Conservation (phyloP, 2,888 invertebrate genomes). For the Caradrina kadenii region DNA sequence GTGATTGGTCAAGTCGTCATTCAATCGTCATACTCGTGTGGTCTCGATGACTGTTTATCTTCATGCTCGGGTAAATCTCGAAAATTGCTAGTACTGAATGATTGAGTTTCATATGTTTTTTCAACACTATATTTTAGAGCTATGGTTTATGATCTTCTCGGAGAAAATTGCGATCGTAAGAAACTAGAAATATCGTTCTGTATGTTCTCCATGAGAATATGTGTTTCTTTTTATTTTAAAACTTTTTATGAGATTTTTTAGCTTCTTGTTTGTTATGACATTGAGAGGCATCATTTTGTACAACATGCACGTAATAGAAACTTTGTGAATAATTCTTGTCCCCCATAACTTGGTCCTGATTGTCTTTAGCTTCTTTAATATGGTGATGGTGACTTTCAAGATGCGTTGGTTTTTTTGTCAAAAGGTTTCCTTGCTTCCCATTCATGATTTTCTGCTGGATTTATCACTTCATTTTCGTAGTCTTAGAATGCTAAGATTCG, state of each 20-base stretch:
- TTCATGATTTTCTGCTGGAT: not conserved
- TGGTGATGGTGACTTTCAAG: conserved; percentile 9
- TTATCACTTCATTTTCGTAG: not conserved
- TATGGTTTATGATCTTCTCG: conserved; percentile 1
- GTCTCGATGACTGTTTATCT: conserved; percentile 27
- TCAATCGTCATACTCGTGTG: conserved; percentile 5
- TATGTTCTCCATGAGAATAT: not conserved
- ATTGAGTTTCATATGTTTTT: conserved; percentile 15
- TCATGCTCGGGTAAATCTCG: conserved; percentile 21
- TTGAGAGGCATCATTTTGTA: conserved; percentile 12
- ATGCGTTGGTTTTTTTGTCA: not conserved
- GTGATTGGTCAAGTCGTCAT: conserved; percentile 1
- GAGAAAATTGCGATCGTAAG: conserved; percentile 13
- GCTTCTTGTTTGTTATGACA: not conserved
- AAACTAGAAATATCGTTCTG: conserved; percentile 1
- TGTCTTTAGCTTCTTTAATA: conserved; percentile 9
- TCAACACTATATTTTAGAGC: conserved; percentile 17
- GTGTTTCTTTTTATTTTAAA: conserved; percentile 16
- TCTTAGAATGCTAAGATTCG: too few species aligned
- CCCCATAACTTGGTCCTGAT: conserved; percentile 6
- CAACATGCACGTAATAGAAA: conserved; percentile 14
- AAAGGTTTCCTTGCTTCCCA: not conserved
- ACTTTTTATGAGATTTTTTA: conserved; percentile 19
- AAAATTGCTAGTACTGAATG: conserved; percentile 27
- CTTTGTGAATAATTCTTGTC: conserved; percentile 4